These are phyloP conservation scores for Procapra przewalskii DNA, from an alignment of 2,113 vertebrate species.

Conservation along the genomic window DNA sequence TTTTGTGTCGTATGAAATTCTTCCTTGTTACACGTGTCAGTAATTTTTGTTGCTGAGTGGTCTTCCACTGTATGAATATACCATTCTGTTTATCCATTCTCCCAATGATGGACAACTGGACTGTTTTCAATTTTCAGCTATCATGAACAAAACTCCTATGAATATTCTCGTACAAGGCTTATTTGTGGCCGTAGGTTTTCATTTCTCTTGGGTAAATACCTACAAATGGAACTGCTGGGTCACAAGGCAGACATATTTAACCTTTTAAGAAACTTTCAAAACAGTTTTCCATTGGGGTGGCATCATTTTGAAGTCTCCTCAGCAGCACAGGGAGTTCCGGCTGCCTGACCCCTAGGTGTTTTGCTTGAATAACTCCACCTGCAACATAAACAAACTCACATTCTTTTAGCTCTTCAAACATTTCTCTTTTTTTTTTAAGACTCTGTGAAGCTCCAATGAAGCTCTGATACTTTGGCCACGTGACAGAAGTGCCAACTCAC, in stretches of 20 bases:
- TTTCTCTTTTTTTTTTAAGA: neutral
- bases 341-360: neutral
- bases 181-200: neutral
- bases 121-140: neutral
- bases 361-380: neutral
- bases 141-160: neutral
- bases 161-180: neutral
- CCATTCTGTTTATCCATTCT: neutral
- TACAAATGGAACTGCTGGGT: constrained; percentile 29
- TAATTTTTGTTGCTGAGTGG: neutral
- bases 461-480: neutral
- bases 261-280: neutral
- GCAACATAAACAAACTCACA: neutral
- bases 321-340: neutral
- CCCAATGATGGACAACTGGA: neutral
- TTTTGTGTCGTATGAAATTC: neutral
- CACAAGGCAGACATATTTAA: neutral
- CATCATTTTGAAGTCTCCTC: neutral
- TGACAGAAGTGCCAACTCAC: neutral
- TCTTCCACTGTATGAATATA: neutral
- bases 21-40: neutral
- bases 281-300: neutral
- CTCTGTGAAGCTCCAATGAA: neutral
- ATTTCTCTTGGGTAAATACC: constrained; percentile 12
- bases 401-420: neutral